phyloP scores from a whole-genome alignment of 2,113 vertebrate species.

The Pardalotus punctatus region DNA sequence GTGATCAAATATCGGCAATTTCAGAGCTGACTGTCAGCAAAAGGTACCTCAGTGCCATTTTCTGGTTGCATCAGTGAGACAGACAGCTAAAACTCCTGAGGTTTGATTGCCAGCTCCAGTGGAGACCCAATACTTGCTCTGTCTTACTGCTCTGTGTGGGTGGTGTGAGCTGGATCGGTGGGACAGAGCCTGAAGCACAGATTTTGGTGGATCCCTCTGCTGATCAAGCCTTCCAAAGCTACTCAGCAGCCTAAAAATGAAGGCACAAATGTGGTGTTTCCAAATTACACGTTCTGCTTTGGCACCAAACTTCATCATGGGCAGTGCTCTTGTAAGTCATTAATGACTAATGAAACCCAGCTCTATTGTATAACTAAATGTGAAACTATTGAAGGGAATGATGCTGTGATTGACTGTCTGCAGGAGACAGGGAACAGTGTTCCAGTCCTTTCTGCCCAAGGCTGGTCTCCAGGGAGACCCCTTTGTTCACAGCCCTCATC shows the following conservation, averaged over 20 bases:
- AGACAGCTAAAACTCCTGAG: neutral
- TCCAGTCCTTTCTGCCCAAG: neutral
- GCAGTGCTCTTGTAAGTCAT: neutral
- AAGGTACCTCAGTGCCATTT: neutral
- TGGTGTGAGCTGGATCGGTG: accelerated
- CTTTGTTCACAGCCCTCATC: neutral
- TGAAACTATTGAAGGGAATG: neutral
- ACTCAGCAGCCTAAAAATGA: neutral
- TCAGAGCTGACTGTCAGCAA: neutral
- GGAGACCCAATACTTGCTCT: neutral
- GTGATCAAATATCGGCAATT: neutral
- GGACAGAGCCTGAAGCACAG: neutral
- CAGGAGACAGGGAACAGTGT: neutral
- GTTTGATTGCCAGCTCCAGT: neutral
- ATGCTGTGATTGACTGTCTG: neutral
- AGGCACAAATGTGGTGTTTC: neutral
- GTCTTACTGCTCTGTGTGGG: neutral
- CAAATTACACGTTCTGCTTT: neutral
- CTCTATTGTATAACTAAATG: neutral
- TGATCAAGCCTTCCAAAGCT: neutral
- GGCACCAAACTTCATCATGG: neutral
- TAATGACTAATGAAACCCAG: neutral
- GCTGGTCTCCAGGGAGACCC: neutral
- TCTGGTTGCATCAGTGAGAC: neutral
- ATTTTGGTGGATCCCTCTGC: neutral